A percentile compares a stretch with the other conserved stretches of the same genome.
phyloP scores from a whole-genome alignment of 2,888 invertebrate species.

The Lepidonotus clava region DNA sequence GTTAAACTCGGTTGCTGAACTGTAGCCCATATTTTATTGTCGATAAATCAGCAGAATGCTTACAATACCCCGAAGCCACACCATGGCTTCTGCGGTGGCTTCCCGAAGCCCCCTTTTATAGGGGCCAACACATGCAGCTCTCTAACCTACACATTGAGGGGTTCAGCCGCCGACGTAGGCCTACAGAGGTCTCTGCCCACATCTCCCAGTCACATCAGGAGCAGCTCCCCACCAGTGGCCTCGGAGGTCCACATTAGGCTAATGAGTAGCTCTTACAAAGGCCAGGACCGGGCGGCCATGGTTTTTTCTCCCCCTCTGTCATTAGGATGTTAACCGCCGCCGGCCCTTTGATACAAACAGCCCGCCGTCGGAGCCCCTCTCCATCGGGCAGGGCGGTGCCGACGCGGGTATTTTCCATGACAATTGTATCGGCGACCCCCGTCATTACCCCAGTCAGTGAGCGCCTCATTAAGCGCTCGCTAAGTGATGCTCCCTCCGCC shows the following conservation, averaged over 20 bases:
- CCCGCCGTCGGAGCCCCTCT: neutral
- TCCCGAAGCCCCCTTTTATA: neutral
- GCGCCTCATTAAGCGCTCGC: constrained; percentile 7
- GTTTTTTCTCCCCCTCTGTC: constrained; percentile 33
- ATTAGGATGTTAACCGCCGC: constrained; percentile 40
- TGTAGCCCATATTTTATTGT: too few relatives aligned
- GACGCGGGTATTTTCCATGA: constrained; percentile 42
- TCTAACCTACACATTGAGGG: too few relatives aligned
- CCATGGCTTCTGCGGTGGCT: too few relatives aligned
- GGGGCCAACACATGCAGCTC: too few relatives aligned
- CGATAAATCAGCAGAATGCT: too few relatives aligned
- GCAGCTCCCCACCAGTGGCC: neutral
- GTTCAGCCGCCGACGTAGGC: too few relatives aligned
- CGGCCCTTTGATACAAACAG: constrained; percentile 14
- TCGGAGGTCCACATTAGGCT: constrained; percentile 1
- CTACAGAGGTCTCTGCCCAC: too few relatives aligned
- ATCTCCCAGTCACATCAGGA: too few relatives aligned
- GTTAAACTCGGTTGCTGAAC: too few relatives aligned
- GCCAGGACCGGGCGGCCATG: constrained; percentile 3
- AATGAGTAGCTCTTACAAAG: constrained; percentile 20
- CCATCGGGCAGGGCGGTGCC: neutral
- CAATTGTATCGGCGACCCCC: constrained; percentile 25
- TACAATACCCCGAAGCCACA: too few relatives aligned
- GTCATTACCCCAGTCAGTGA: neutral
- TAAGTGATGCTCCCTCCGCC: constrained; percentile 31